Percentiles rank a stretch among this genome's conserved stretches.
Evolutionary conservation across 2,888 invertebrate genomes (phyloP).

Genomic region (Rhorus exstirpatorius): DNA sequence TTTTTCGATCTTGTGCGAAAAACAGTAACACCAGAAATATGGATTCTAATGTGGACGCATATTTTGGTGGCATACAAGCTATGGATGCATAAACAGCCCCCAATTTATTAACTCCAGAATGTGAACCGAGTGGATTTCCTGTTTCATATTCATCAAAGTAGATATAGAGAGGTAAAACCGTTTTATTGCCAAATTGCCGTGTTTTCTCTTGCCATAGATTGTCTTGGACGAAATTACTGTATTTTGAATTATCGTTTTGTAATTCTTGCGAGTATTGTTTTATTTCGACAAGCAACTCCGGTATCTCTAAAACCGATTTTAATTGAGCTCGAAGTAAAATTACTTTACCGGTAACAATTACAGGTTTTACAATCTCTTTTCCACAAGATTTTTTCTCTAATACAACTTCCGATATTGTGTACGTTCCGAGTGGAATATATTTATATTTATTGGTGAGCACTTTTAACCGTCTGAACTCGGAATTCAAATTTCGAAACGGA

Average conservation of each 20-base stretch:
- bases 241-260: too few species aligned
- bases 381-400: conserved; percentile 31
- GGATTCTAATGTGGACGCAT: conserved; percentile 70
- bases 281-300: conserved; percentile 34
- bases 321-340: conserved; percentile 38
- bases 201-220: too few species aligned
- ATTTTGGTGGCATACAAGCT: conserved; percentile 69
- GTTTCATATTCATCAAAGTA: conserved; percentile 75
- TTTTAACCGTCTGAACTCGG: conserved; percentile 44
- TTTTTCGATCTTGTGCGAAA: conserved; percentile 68
- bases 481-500: conserved; percentile 31
- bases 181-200: background rate
- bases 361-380: conserved; percentile 27
- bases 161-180: conserved; percentile 66
- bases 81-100: conserved; percentile 73
- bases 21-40: conserved; percentile 73
- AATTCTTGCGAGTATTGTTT: conserved; percentile 38
- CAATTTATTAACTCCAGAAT: conserved; percentile 74
- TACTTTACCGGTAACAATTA: conserved; percentile 33
- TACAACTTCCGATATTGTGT: conserved; percentile 20
- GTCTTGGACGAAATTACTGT: too few species aligned
- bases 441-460: conserved; percentile 14
- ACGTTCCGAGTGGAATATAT: conserved; percentile 31
- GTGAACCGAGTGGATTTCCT: conserved; percentile 72
- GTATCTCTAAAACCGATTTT: conserved; percentile 46